Base-by-base conservation (phyloP, 2,888 invertebrate species). In the Panzeria rudis region DNA sequence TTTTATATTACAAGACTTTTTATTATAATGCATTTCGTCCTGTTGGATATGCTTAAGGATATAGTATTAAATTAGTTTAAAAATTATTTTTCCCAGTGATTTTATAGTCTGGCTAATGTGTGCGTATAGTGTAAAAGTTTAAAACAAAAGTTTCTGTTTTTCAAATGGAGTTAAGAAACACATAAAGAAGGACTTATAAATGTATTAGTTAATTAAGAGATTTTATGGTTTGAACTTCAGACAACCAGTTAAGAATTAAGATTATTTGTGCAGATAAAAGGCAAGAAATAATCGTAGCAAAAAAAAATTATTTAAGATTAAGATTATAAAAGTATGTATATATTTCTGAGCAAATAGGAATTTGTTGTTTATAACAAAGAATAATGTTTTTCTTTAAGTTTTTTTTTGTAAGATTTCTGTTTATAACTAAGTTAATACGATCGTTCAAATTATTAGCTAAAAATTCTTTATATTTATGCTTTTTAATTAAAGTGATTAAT, bases 151-250 rank as follows among this genome's bases (percentile, higher is more conserved):
- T 69, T 77, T 68, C 41, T 50, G 25, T 41, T 61, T 52, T 59
- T 29, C 52, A 17, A 29, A 13, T 32, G 20, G n/a, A 73, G 5
- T 20, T 44, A 54, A 20, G 25, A 44, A 47, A 52, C 35, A 59
- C 29, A 56, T 13, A 35, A 25, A 52, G 17, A 64, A 64, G 29
- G 38, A 56, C 32, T 54, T 76, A 17, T 44, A 56, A 76, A 76
- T 66, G 13, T 44, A 32, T 66, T 76, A 66, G 69, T 77, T 69
- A 77, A 77, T 77, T 77, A 77, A 77, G 35, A 77, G 38, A 69
- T 69, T 68, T 77, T 69, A 68, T 69, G 68, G 59, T 68, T 77
- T 69, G 25, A 77, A 61, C 77, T 59, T 59, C 25, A 61, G 47
- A 69, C 25, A 38, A 52, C 15, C 32, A 50, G 11, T 15, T 23